Base-by-base conservation (phyloP, 2,113 vertebrate genomes). In the Xyliphius kryptos region DNA sequence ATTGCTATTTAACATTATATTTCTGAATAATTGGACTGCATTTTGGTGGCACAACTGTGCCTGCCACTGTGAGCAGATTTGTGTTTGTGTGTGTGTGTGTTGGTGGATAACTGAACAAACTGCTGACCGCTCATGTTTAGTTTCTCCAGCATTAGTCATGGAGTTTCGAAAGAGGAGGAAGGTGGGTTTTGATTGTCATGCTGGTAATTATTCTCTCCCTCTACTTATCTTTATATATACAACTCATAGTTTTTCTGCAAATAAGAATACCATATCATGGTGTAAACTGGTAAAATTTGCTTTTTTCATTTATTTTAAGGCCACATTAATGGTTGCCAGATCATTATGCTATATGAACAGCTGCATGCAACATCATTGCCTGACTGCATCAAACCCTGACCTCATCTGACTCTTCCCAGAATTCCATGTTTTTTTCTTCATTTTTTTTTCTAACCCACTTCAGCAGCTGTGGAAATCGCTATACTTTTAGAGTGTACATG, bases 321-420 rank as follows among this genome's bases (percentile, higher is more conserved):
- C 32, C 9, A 16, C 12, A 22, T 38, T 38, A 48, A 56, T n/a
- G 9, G 16, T 32, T 37, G 44, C 41, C 52, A 63, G 22, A 32
- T 64, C 16, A 55, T 56, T 65, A 16, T 46, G 16, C 12, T 53
- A 48, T 48, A 48, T n/a, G 41, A 56, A 65, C 62, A 65, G 52
- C 62, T 65, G 62, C 53, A 38, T 40, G 46, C 16, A 12, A 43
- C 64, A 66, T 51, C 64, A 66, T 52, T 13, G 38, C 14, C 56
- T 66, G 37, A 51, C 50, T 38, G 50, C 48, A 68, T 51, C 67
- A 40, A 52, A 8, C 47, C 12, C 17, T 64, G 61, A 64, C 55
- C 48, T 70, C 68, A 64, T 58, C 59, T 50, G 67, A 53, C 43
- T 32, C 9, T 20, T n/a, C 57, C 22, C 40, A 53, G 21, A 54